A percentile compares a stretch with the other conserved stretches of the same genome.
Conservation (phyloP, 2,888 invertebrate species). For the Volucella zonaria region DNA sequence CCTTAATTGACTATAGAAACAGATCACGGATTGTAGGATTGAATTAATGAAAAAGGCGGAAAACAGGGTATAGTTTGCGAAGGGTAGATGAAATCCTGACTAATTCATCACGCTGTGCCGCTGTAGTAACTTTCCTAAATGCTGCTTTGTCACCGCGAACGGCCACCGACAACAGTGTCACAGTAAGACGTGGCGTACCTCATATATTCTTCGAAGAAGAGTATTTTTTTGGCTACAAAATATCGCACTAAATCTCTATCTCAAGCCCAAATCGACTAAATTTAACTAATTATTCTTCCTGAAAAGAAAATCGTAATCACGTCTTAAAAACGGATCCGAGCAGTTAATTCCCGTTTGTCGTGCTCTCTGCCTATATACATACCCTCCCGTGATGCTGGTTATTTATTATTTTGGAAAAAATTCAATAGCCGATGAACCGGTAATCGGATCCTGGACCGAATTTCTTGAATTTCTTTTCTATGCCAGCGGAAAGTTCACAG, state of each 20-base stretch:
- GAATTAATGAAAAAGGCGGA: no score
- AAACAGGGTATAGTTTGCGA: no score
- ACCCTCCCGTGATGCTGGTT: conserved; percentile 6
- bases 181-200: no score
- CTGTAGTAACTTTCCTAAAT: no score
- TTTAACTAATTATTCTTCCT: background rate
- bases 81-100: no score
- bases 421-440: conserved; percentile 31
- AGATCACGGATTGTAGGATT: no score
- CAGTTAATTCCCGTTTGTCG: conserved; percentile 13
- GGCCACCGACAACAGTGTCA: conserved; percentile 7
- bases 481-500: no score
- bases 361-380: conserved; percentile 13
- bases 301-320: background rate
- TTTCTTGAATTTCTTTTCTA: no score
- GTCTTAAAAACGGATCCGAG: conserved; percentile 14
- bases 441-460: no score
- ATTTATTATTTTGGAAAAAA: conserved; percentile 20
- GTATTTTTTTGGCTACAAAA: conserved; percentile 19
- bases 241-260: background rate
- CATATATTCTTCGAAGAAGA: conserved; percentile 15
- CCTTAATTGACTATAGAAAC: no score
- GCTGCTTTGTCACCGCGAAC: conserved; percentile 29
- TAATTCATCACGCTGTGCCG: no score
- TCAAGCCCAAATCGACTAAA: background rate